These are phyloP conservation scores for Bugulina stolonifera DNA, from an alignment of 2,888 invertebrate species.

Conservation along the genomic window DNA sequence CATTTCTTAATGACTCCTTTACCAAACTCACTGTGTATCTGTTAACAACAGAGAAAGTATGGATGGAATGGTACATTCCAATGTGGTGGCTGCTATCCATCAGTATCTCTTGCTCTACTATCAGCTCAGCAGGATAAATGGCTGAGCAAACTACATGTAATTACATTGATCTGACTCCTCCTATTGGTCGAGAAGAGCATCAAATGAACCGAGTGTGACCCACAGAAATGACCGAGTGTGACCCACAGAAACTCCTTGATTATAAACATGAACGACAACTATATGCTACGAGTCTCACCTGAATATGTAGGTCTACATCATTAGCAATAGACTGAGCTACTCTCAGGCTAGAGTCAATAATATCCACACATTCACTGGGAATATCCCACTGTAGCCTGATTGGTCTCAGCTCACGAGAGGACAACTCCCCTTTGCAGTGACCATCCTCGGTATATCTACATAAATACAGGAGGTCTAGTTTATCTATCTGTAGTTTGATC, in stretches of 20 bases:
- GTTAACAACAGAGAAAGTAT: constrained; percentile 52
- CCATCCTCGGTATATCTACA: constrained; percentile 54
- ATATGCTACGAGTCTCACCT: neutral
- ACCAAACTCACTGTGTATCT: constrained; percentile 75
- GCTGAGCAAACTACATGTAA: no score
- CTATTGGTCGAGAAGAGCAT: no score
- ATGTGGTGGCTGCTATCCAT: no score
- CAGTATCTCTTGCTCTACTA: no score
- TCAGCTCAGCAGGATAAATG: no score
- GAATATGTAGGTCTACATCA: constrained; percentile 73
- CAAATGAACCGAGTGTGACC: no score
- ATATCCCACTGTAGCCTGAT: constrained; percentile 82
- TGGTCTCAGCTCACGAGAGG: constrained; percentile 74
- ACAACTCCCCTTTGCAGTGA: constrained; percentile 62
- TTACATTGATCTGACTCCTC: no score
- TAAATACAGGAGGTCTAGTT: no score
- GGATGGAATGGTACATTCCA: no score
- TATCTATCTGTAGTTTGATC: no score
- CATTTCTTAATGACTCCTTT: constrained; percentile 95
- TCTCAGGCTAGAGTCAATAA: constrained; percentile 67
- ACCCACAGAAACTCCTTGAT: no score
- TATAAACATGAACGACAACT: neutral
- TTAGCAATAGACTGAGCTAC: constrained; percentile 70
- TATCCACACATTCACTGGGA: constrained; percentile 58
- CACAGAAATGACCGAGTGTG: no score